A percentile compares a stretch with the other conserved stretches of the same genome.
Conservation (phyloP, 2,113 vertebrate genomes). For the Rhombomys opimus region DNA sequence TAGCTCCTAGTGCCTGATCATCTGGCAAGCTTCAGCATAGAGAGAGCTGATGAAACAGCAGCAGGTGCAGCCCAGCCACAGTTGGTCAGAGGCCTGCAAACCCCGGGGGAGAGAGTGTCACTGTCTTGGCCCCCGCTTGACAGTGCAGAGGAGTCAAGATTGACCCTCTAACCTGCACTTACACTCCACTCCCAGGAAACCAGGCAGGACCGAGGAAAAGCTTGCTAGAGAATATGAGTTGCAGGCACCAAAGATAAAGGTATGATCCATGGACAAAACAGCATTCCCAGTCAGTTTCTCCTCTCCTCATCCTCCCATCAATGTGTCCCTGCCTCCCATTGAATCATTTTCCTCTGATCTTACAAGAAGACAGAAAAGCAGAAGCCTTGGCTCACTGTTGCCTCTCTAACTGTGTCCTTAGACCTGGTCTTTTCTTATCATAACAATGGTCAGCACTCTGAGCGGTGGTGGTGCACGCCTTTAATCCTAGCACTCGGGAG, state of each 20-base stretch:
- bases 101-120: background rate
- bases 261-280: background rate
- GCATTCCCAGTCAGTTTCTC: background rate
- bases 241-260: background rate
- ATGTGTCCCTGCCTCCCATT: background rate
- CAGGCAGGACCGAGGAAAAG: background rate
- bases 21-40: slow-evolving; percentile 51
- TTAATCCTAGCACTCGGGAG: background rate
- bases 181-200: background rate
- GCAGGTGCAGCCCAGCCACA: background rate
- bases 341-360: background rate
- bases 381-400: background rate
- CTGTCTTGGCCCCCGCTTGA: background rate
- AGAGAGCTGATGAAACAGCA: background rate
- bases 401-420: background rate
- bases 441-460: background rate
- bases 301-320: background rate
- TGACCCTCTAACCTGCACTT: background rate
- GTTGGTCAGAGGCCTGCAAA: background rate
- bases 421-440: background rate
- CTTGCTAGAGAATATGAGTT: background rate
- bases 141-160: background rate
- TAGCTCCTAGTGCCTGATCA: slow-evolving; percentile 13
- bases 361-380: background rate
- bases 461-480: background rate